phyloP scores from a whole-genome alignment of 2,113 vertebrate genomes.

The Tragulus kanchil region DNA sequence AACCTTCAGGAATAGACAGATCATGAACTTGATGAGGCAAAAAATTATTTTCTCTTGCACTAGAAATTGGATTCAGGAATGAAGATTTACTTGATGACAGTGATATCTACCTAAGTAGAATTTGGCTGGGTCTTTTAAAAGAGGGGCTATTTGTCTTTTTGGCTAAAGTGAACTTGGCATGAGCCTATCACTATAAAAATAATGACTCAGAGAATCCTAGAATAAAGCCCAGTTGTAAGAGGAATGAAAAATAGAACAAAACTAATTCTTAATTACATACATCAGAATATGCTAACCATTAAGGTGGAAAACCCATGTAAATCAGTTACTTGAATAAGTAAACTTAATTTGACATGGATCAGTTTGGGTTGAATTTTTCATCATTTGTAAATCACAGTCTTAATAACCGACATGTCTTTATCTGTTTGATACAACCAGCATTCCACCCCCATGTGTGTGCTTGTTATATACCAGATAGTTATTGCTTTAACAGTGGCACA shows the following conservation, averaged over 20 bases:
- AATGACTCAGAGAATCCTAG: not conserved
- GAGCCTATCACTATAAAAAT: not conserved
- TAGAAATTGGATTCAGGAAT: not conserved
- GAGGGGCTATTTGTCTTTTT: not conserved
- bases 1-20: not conserved
- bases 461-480: not conserved
- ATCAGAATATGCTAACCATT: not conserved
- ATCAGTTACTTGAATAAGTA: not conserved
- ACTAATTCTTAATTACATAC: not conserved
- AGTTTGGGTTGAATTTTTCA: not conserved
- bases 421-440: not conserved
- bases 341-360: not conserved
- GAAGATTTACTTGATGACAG: not conserved
- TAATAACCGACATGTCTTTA: not conserved
- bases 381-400: not conserved
- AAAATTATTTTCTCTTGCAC: not conserved
- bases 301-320: not conserved
- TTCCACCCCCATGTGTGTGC: not conserved
- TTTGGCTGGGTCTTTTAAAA: not conserved
- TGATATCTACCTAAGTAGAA: not conserved
- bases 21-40: not conserved
- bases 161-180: not conserved
- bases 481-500: not conserved
- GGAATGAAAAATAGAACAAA: not conserved
- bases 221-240: not conserved